Base-by-base conservation (phyloP, 2,797 vertebrate genomes). In the Pagetopsis macropterus region DNA sequence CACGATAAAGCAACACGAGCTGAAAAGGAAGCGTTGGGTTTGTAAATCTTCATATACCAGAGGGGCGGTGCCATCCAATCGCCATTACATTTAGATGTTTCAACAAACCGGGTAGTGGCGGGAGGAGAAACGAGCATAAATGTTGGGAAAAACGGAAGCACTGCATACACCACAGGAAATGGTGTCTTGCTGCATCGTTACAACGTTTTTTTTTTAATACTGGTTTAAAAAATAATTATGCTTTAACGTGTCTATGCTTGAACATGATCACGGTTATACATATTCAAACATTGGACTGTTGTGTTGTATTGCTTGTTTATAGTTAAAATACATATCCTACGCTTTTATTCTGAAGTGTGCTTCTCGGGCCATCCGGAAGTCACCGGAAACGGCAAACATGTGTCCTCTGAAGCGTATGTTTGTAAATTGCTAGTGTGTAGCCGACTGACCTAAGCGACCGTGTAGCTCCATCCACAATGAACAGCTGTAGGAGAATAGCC, bases 301-400 rank as follows among this genome's bases (percentile, higher is more conserved):
- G 15, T 33, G 16, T 15, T 45, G n/a, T 5, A 4, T 3, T n/a
- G 7, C 16, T 4, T 15, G 23, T 54, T 19, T n/a, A 27, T 27
- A 33, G 16, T 17, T 45, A 10, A 4, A 27, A 49, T 57, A 70
- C 13, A 15, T 0, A 16, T 9, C 37, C 0, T 9, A 6, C 0
- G 5, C 17, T 27, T 81, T 87, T 83, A 85, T 58, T 79, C 0
- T 84, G 83, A 79, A 85, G 84, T 44, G 27, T 3, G 0, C 5
- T 3, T 1, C 51, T 73, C 73, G 87, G 89, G 89, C 8, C 8
- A 83, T 76, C 78, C 0, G 3, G 11, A 54, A 65, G 31, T 37
- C 33, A 37, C 63, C 51, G 50, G 63, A 67, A 1, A 16, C 1
- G 6, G 4, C 1, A 2, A 14, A 3, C 68, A 54, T 31, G 84